These are phyloP conservation scores for Pseudococcus viburni DNA, from an alignment of 2,888 invertebrate species.

Conservation along the genomic window DNA sequence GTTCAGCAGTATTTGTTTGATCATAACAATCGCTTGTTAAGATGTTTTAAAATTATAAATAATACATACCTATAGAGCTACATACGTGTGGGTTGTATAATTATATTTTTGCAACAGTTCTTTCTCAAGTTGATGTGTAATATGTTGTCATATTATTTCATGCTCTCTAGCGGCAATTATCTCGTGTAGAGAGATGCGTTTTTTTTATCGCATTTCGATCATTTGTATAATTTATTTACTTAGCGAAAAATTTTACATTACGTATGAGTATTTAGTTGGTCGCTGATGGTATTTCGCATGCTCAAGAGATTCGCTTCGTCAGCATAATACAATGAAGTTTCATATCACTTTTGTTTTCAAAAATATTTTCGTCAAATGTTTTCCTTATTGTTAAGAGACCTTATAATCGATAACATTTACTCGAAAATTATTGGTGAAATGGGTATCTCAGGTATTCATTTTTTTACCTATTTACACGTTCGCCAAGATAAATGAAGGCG, in stretches of 20 bases:
- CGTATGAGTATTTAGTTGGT: background rate
- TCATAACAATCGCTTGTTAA: constrained; percentile 59
- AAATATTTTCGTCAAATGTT: background rate
- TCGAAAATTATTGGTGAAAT: background rate
- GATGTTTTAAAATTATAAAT: constrained; percentile 56
- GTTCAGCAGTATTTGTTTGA: constrained; percentile 50
- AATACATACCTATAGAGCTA: constrained; percentile 13
- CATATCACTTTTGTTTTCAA: constrained; percentile 17
- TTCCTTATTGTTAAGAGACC: constrained; percentile 13
- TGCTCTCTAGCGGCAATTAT: constrained; percentile 55
- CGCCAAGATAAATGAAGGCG: background rate
- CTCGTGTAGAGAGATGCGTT: constrained; percentile 47
- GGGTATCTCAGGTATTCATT: background rate
- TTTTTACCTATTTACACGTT: background rate
- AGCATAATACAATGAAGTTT: background rate
- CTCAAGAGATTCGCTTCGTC: background rate
- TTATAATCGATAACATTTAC: constrained; percentile 10
- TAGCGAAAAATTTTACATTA: constrained; percentile 3
- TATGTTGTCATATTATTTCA: constrained; percentile 54
- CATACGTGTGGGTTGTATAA: constrained; percentile 16
- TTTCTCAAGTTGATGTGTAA: constrained; percentile 54
- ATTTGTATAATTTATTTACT: constrained; percentile 15
- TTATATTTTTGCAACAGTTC: constrained; percentile 50
- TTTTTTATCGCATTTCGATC: constrained; percentile 38
- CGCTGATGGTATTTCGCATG: background rate